Evolutionary conservation across 1,140 invertebrate genomes (phyloP).

Genomic region (Heliconius hewitsoni): DNA sequence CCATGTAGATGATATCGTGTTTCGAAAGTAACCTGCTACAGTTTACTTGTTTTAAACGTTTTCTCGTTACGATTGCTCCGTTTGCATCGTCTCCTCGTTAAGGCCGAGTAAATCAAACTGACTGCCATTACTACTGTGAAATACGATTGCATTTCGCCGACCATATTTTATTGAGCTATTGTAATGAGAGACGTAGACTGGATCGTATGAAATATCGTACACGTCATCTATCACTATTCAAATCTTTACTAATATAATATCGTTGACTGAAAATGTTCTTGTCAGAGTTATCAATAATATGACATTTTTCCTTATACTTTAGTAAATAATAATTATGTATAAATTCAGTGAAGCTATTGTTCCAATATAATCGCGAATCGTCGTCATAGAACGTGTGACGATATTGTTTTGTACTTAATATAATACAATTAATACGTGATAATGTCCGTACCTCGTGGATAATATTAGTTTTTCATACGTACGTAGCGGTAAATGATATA

Average conservation of each 20-base stretch:
- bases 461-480: conserved; percentile 15
- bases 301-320: not conserved
- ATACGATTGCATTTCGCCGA: conserved; percentile 16
- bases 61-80: conserved; percentile 54
- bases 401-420: conserved; percentile 2
- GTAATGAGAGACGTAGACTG: conserved; percentile 24
- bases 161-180: conserved; percentile 25
- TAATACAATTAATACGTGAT: not conserved
- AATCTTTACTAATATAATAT: not conserved
- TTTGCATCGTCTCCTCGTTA: conserved; percentile 41
- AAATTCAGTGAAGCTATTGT: not conserved
- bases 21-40: conserved; percentile 74
- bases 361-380: not conserved
- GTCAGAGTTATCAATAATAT: not conserved
- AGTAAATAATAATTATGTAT: not conserved
- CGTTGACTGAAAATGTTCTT: not conserved
- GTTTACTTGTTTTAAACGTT: conserved; percentile 62
- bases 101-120: conserved; percentile 39
- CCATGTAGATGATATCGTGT: conserved; percentile 77
- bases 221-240: too few relatives aligned
- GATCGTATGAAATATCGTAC: not conserved
- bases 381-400: not conserved
- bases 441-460: not conserved
- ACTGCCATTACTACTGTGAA: conserved; percentile 34
- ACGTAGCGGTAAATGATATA: conserved; percentile 25